Percentiles rank a stretch among this genome's conserved stretches.
Evolutionary conservation across 2,113 vertebrate species (phyloP).

Genomic region (Callopanchax toddi): DNA sequence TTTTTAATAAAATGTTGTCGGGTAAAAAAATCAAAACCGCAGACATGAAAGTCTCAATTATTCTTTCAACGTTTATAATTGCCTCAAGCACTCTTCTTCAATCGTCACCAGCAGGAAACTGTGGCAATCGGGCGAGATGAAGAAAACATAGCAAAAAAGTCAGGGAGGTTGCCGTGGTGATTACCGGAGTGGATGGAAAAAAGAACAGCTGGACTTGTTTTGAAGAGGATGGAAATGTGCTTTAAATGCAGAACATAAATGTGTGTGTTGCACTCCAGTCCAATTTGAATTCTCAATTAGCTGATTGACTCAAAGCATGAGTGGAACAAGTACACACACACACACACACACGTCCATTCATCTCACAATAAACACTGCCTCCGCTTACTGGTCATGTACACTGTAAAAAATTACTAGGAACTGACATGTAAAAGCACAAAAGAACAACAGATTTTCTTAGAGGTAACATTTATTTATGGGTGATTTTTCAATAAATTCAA

Average conservation of each 20-base stretch:
- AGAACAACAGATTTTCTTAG: too few species aligned
- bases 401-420: not conserved
- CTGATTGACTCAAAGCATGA: constrained; percentile 17
- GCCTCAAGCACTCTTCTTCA: constrained; percentile 44
- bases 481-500: too few species aligned
- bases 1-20: constrained; percentile 35
- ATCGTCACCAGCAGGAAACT: constrained; percentile 53
- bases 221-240: constrained; percentile 14
- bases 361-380: not conserved
- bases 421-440: too few species aligned
- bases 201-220: constrained; percentile 26
- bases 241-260: constrained; percentile 2
- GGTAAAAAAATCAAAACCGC: constrained; percentile 30
- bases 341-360: not conserved
- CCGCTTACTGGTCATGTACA: not conserved
- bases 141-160: constrained; percentile 47
- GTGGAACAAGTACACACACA: constrained; percentile 15
- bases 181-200: constrained; percentile 49
- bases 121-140: constrained; percentile 2
- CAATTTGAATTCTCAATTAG: constrained; percentile 47
- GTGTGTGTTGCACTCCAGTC: constrained; percentile 10
- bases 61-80: constrained; percentile 34
- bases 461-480: too few species aligned
- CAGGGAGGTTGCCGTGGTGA: constrained; percentile 65
- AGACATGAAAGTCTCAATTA: constrained; percentile 6